Conservation (phyloP, 1,140 invertebrate genomes). For the Tenebrio molitor region DNA sequence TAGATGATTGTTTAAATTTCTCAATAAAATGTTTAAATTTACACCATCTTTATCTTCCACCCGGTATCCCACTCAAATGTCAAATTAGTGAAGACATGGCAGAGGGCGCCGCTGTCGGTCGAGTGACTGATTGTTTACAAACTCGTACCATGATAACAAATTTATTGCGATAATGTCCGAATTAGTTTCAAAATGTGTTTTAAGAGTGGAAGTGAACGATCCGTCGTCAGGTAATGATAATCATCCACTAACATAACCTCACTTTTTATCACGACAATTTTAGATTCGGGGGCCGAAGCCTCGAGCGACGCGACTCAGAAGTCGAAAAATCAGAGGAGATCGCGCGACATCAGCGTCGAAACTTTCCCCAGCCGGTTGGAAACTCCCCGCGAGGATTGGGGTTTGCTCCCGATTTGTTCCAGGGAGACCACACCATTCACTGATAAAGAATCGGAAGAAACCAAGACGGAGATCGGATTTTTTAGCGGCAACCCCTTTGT, state of each 20-base stretch:
- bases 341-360: slow-evolving; percentile 76
- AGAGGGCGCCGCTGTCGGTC: neutral
- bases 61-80: neutral
- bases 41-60: neutral
- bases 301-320: slow-evolving; percentile 46
- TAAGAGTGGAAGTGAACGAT: slow-evolving; percentile 71
- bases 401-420: slow-evolving; percentile 65
- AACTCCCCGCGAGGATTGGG: slow-evolving; percentile 67
- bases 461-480: slow-evolving; percentile 81
- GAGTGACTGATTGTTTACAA: neutral
- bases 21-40: slow-evolving; percentile 29
- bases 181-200: slow-evolving; percentile 71
- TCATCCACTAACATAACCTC: neutral
- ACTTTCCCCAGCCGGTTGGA: slow-evolving; percentile 73
- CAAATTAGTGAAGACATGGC: too few relatives aligned
- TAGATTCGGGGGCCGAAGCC: neutral
- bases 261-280: slow-evolving; percentile 17
- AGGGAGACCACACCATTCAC: slow-evolving; percentile 66
- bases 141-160: neutral
- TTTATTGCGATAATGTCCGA: slow-evolving; percentile 63
- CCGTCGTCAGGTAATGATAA: slow-evolving; percentile 56
- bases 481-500: slow-evolving; percentile 97
- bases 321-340: slow-evolving; percentile 66
- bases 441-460: slow-evolving; percentile 66
- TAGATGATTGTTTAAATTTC: slow-evolving; percentile 24